Evolutionary conservation across 2,888 invertebrate species (phyloP).

Genomic region (Drosophila longiperda): DNA sequence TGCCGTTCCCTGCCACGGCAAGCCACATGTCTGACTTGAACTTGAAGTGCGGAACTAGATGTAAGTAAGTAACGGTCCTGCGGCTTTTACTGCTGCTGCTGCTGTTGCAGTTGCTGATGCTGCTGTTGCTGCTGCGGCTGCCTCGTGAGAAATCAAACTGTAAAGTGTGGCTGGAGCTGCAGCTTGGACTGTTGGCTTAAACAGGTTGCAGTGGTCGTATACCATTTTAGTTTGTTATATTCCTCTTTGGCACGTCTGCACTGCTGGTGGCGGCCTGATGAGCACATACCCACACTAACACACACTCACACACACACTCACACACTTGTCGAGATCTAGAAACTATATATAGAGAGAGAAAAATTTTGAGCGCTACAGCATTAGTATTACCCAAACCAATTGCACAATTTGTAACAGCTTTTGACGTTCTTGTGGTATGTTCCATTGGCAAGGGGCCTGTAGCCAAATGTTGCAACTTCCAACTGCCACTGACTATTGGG

Average conservation of each 20-base stretch:
- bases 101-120: conserved; percentile 5
- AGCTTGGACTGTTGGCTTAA: conserved; percentile 48
- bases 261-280: conserved; percentile 60
- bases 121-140: conserved; percentile 46
- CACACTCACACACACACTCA: conserved; percentile 14
- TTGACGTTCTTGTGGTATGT: conserved; percentile 60
- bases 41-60: conserved; percentile 80
- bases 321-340: conserved; percentile 29
- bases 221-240: conserved; percentile 74
- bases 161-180: conserved; percentile 65
- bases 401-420: conserved; percentile 78
- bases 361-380: conserved; percentile 32
- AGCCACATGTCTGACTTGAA: conserved; percentile 69
- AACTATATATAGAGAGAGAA: conserved; percentile 22
- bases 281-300: conserved; percentile 37
- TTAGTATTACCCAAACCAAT: conserved; percentile 76
- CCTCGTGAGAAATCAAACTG: conserved; percentile 79
- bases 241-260: conserved; percentile 61
- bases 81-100: conserved; percentile 47
- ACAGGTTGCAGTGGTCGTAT: conserved; percentile 78
- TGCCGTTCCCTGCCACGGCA: conserved; percentile 33
- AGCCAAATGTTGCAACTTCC: conserved; percentile 40
- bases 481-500: conserved; percentile 40
- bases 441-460: conserved; percentile 31
- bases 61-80: conserved; percentile 78